Base-by-base conservation (phyloP, 2,888 invertebrate species). In the Notocelia uddmanniana region DNA sequence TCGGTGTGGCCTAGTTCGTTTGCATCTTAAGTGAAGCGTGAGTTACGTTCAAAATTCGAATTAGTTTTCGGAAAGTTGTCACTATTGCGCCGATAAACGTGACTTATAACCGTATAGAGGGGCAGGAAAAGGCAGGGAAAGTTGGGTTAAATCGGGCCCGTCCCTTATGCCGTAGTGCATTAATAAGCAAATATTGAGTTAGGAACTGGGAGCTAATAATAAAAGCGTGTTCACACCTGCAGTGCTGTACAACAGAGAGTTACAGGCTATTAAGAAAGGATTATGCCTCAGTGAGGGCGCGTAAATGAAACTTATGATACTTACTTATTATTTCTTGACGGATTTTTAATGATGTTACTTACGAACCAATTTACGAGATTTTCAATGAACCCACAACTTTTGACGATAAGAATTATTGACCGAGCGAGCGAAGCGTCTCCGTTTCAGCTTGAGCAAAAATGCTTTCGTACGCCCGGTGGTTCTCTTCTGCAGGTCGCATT, bases 181-280 rank as follows among this genome's bases (percentile, higher is more conserved):
- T 87, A 86, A 86, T 85, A 86, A 84, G 83, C 85, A 82, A 89
- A 89, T 89, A 89, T 88, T 87, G 85, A 88, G 89, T 89, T 87
- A 87, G 85, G 75, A 78, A 77, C 70, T 79, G 69, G 74, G 78
- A 81, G 82, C 82, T 86, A 84, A 86, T 86, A 84, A 86, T 87
- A 87, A 82, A 83, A 80, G 77, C 70, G 74, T 80, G 77, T 79
- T 80, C 80, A 76, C 87, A 87, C 86, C 87, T 87, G 87, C 76
- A 73, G 26, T 45, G 68, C 34, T 52, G 55, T 23, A 21, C 63
- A 63, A 41, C 57, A 55, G 58, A 63, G 26, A 62, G 55, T 34
- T 34, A 18, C 15, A 45, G 55, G 41, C 11, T 52, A 50, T 21
- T 73, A 58, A 54, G 58, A 60, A 58, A 60, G 50, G 70, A 67